Evolutionary conservation across 2,888 invertebrate species (phyloP).

Genomic region (Sesia bembeciformis): DNA sequence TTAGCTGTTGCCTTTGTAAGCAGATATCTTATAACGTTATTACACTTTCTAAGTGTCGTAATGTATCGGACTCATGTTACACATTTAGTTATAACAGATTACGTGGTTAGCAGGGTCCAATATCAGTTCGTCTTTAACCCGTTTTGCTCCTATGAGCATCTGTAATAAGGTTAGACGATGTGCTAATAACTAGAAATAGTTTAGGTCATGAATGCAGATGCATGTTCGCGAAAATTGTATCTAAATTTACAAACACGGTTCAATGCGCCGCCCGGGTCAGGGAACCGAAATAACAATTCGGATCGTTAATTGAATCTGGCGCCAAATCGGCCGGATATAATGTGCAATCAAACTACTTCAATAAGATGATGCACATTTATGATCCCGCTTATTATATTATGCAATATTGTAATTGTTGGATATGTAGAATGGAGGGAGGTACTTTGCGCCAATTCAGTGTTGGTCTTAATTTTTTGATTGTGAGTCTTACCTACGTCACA

Average conservation of each 20-base stretch:
- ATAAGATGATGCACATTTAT: conserved; percentile 21
- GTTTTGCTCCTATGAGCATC: not conserved
- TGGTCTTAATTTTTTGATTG: too few species aligned
- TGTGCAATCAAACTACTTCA: conserved; percentile 41
- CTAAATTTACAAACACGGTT: conserved; percentile 58
- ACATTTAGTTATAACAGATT: too few species aligned
- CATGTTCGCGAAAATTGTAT: conserved; percentile 37
- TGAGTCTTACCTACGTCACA: too few species aligned
- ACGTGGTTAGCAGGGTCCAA: too few species aligned
- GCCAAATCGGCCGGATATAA: conserved; percentile 33
- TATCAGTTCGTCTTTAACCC: not conserved
- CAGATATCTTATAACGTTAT: too few species aligned
- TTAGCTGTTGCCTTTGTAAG: too few species aligned
- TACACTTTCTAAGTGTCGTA: too few species aligned
- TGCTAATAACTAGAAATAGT: conserved; percentile 28
- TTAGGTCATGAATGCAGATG: conserved; percentile 46
- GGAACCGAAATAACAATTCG: conserved; percentile 44
- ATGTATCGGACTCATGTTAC: too few species aligned
- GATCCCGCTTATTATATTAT: not conserved
- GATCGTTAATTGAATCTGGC: conserved; percentile 53
- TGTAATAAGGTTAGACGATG: not conserved
- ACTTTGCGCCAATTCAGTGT: too few species aligned
- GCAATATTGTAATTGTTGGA: too few species aligned
- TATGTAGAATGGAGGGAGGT: too few species aligned
- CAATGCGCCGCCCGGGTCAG: conserved; percentile 46